These are phyloP conservation scores for Urophycis tenuis DNA, from an alignment of 2,797 vertebrate genomes.

Conservation along the genomic window DNA sequence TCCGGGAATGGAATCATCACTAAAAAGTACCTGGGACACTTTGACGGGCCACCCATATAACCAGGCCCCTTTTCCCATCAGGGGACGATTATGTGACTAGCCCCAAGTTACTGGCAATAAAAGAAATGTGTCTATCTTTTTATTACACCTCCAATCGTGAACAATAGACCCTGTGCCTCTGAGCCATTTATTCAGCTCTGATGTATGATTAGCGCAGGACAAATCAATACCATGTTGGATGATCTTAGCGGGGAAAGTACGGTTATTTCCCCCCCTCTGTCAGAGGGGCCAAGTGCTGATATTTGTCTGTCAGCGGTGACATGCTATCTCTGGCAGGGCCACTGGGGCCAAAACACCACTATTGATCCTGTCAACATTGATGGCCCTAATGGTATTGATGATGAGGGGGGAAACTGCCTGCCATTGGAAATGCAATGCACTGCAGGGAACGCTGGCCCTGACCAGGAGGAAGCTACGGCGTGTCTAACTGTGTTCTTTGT, in stretches of 20 bases:
- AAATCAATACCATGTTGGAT: constrained; percentile 98
- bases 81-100: constrained; percentile 88
- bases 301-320: constrained; percentile 99
- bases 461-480: constrained; percentile 34
- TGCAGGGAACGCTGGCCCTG: constrained; percentile 32
- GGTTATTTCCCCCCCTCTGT: constrained; percentile 67
- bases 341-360: constrained; percentile 94
- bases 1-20: constrained; percentile 50
- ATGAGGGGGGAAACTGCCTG: constrained; percentile 58
- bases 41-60: constrained; percentile 60
- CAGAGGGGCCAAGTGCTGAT: constrained; percentile 77
- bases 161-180: constrained; percentile 95
- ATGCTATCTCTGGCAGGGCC: constrained; percentile 92
- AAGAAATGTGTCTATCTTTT: constrained; percentile 85
- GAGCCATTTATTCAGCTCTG: constrained; percentile 99
- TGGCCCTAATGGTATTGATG: constrained; percentile 95
- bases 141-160: constrained; percentile 96
- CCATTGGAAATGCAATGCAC: constrained; percentile 60
- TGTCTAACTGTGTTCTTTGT: constrained; percentile 45
- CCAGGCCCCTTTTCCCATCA: constrained; percentile 75
- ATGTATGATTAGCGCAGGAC: constrained; percentile 96
- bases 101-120: constrained; percentile 90
- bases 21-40: constrained; percentile 60
- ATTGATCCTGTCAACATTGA: constrained; percentile 99
- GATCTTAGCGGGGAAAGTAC: constrained; percentile 85